Evolutionary conservation across 92 coral and sea anemone species (phyloP).

Genomic region (Palythoa caribaeorum): DNA sequence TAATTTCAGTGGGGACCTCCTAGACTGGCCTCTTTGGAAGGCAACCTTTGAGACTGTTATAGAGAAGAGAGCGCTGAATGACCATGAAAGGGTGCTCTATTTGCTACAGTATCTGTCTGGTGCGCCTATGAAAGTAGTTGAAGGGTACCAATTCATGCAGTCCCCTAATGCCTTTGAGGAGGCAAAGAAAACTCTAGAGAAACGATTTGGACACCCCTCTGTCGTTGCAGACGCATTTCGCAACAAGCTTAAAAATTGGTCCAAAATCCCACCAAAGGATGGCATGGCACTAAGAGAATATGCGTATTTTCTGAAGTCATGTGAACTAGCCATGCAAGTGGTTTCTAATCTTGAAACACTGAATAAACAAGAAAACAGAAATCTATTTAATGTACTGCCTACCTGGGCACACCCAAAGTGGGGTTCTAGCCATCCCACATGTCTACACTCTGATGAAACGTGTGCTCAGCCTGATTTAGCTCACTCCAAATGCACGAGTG

Average conservation of each 20-base stretch:
- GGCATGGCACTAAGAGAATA: constrained; percentile 59
- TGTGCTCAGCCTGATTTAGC: constrained; percentile 7
- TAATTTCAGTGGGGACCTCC: constrained; percentile 18
- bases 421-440: constrained; percentile 62
- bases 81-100: not conserved
- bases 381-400: no score
- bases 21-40: constrained; percentile 33
- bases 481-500: constrained; percentile 44
- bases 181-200: constrained; percentile 55
- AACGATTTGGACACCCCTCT: constrained; percentile 71
- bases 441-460: constrained; percentile 53
- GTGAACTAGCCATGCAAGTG: constrained; percentile 60
- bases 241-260: constrained; percentile 65
- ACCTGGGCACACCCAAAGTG: no score
- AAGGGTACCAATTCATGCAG: constrained; percentile 15
- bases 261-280: constrained; percentile 54
- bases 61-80: not conserved
- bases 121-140: not conserved
- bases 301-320: constrained; percentile 58
- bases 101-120: constrained; percentile 11
- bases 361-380: no score
- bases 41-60: not conserved
- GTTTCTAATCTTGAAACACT: no score
- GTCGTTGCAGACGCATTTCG: constrained; percentile 64
- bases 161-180: constrained; percentile 55